phyloP scores from a whole-genome alignment of 2,797 vertebrate genomes.

The Aulostomus chinensis region DNA sequence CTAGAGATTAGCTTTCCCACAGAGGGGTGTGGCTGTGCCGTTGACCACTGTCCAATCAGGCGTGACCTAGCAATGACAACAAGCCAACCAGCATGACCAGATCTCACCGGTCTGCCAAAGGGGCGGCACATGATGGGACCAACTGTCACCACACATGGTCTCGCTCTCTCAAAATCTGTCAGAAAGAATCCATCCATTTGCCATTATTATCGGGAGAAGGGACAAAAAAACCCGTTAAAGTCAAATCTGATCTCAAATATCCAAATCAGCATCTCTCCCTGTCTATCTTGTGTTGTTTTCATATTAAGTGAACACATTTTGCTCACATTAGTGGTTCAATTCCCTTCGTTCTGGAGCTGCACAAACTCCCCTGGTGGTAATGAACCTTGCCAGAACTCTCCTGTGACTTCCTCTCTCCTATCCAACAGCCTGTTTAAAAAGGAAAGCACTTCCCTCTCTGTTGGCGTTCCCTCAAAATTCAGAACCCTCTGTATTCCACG shows the following conservation, averaged over 20 bases:
- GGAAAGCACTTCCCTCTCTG: constrained; percentile 11
- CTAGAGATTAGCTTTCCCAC: constrained; percentile 72
- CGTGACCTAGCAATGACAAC: constrained; percentile 55
- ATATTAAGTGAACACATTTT: too few relatives aligned
- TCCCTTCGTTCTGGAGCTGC: constrained; percentile 15
- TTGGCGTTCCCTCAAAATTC: constrained; percentile 15
- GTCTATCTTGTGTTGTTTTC: too few relatives aligned
- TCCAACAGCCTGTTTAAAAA: constrained; percentile 15
- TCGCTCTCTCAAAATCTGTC: constrained; percentile 61
- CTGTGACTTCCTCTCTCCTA: constrained; percentile 17
- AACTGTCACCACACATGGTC: constrained; percentile 78
- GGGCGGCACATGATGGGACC: constrained; percentile 70
- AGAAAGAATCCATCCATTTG: constrained; percentile 48
- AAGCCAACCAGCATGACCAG: constrained; percentile 65
- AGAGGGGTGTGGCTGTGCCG: constrained; percentile 63
- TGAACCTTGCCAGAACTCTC: constrained; percentile 25
- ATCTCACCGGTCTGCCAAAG: constrained; percentile 56
- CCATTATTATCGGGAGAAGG: constrained; percentile 14
- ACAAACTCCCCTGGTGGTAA: constrained; percentile 23
- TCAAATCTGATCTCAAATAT: neutral
- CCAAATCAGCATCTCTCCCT: too few relatives aligned
- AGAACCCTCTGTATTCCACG: constrained; percentile 20
- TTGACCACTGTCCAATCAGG: constrained; percentile 68
- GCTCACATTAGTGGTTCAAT: constrained; percentile 33
- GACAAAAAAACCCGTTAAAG: neutral